phyloP scores from a whole-genome alignment of 2,113 vertebrate species.

The Pantherophis guttatus region DNA sequence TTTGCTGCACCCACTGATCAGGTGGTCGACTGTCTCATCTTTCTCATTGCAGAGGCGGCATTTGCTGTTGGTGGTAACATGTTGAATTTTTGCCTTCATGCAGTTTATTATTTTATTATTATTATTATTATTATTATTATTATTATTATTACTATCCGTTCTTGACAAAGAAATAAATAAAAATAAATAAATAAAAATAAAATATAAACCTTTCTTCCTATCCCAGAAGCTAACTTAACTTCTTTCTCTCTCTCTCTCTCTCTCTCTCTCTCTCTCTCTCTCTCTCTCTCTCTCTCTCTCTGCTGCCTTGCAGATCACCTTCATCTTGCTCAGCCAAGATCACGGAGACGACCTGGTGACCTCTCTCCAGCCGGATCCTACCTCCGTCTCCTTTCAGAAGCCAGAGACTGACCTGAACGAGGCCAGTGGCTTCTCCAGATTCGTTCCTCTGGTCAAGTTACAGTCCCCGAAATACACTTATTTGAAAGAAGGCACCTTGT shows the following conservation, averaged over 20 bases:
- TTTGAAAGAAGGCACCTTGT: constrained; percentile 76
- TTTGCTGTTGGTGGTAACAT: too few relatives aligned
- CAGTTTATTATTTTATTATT: too few relatives aligned
- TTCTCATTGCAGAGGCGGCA: too few relatives aligned
- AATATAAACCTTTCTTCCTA: not conserved
- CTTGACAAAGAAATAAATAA: too few relatives aligned
- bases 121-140: too few relatives aligned
- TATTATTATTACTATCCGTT: too few relatives aligned
- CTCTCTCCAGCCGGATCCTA: constrained; percentile 73
- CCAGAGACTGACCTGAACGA: constrained; percentile 76
- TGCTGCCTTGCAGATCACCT: constrained; percentile 73
- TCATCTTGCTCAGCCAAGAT: constrained; percentile 79
- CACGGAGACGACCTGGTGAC: constrained; percentile 74
- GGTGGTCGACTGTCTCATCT: too few relatives aligned
- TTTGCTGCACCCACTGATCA: too few relatives aligned
- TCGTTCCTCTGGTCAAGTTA: constrained; percentile 72
- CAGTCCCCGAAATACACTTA: constrained; percentile 71
- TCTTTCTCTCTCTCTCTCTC: too few relatives aligned
- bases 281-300: not conserved
- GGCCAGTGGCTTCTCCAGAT: constrained; percentile 77
- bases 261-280: not conserved
- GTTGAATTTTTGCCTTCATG: too few relatives aligned
- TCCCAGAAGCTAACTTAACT: not conserved
- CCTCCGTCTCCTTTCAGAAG: constrained; percentile 74
- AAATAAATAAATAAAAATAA: too few relatives aligned